Evolutionary conservation across 2,797 vertebrate species (phyloP), one percentile per base, ranked within the genome.

Genomic region (Crypturellus tataupa): DNA sequence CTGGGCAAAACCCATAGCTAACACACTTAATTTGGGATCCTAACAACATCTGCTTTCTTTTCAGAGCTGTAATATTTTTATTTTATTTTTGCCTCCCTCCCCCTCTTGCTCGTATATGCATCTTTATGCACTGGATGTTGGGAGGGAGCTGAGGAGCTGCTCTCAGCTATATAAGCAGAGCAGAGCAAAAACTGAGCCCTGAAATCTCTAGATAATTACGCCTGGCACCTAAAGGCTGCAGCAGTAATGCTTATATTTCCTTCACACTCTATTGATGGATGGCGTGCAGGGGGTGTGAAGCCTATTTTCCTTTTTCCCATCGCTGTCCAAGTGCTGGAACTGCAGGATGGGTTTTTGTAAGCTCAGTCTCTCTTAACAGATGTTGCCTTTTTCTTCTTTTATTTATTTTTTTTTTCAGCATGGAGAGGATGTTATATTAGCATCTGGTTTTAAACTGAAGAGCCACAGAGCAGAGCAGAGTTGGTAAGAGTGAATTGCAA

Each of bases 1-100:
- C 49, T 40, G 73, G 87, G 81, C 83, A 87, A 75, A 89, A 82
- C 56, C 73, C 12, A 1, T 73, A 88, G 85, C 71, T 94, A 76
- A 90, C 86, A 42, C 18, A 67, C 63, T 72, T 62, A 62, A 53
- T 68, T 78, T 75, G 82, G 85, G 90, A 85, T 77, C 70, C 56
- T 47, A 95, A 89, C 90, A 94, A 93, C 90, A 96, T 94, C 91
- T 91, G 87, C 83, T 96, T 93, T 91, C 63, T 89, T 95, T 96
- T 85, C 93, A 90, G 93, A 95, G 62, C 42, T 76, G 31, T 76
- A 90, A 21, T 53, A 14, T 37, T 75, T 82, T 88, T 85, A 53
- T 46, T 60, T 71, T 71, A 42, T 71, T 96, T 92, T 88, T 68
- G 2, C 15, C 68, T 16, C 40, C 17, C 21, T 69, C 24, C 33